These are phyloP conservation scores for Bostrychus sinensis DNA, from an alignment of 2,113 vertebrate species.

Conservation along the genomic window DNA sequence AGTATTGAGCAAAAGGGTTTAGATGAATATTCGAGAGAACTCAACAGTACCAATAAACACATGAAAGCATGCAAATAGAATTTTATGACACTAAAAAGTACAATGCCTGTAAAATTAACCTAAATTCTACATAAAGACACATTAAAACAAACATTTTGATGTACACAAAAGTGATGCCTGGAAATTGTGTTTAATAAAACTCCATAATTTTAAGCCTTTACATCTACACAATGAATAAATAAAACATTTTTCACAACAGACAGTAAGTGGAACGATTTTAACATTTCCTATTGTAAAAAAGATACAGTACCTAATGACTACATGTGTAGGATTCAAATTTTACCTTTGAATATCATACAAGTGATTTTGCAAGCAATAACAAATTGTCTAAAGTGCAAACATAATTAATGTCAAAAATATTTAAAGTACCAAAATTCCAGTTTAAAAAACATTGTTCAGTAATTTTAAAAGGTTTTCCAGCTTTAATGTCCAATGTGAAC, in stretches of 20 bases:
- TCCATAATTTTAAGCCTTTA: constrained; percentile 62
- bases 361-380: constrained; percentile 64
- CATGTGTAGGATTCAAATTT: constrained; percentile 59
- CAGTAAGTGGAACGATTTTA: constrained; percentile 53
- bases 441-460: constrained; percentile 64
- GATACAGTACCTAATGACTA: constrained; percentile 73
- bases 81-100: background rate
- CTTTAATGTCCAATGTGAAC: constrained; percentile 52
- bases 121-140: background rate
- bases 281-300: constrained; percentile 65
- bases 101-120: background rate
- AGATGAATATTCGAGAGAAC: no score
- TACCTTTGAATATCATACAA: constrained; percentile 60
- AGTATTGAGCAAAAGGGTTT: no score
- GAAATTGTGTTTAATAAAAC: constrained; percentile 68
- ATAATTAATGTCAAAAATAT: constrained; percentile 45
- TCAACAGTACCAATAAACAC: no score
- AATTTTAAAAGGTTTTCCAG: constrained; percentile 56
- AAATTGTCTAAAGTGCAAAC: constrained; percentile 78
- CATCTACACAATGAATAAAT: constrained; percentile 73
- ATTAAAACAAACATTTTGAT: background rate
- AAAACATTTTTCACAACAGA: constrained; percentile 67
- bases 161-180: constrained; percentile 23
- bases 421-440: constrained; percentile 45
- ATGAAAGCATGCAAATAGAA: no score